phyloP scores from a whole-genome alignment of 1,140 invertebrate species.

The Elymnias hypermnestra region DNA sequence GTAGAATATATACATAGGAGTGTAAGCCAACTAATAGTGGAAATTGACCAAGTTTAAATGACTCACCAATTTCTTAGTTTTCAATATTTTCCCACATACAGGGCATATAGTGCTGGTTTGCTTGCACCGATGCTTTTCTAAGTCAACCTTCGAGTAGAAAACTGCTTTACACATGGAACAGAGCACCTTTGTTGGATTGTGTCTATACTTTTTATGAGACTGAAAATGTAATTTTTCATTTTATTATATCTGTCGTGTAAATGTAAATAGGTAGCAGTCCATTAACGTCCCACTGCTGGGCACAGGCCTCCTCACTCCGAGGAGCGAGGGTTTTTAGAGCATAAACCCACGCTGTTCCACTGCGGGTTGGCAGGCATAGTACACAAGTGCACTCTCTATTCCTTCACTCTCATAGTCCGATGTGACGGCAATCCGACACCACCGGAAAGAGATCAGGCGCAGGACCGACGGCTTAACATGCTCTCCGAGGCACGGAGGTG shows the following conservation, averaged over 20 bases:
- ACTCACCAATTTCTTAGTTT: constrained; percentile 13
- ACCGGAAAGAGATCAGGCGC: no score
- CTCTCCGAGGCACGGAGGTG: no score
- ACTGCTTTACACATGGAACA: constrained; percentile 32
- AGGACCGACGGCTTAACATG: no score
- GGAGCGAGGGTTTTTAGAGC: no score
- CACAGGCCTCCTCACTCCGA: not conserved
- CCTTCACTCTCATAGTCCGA: no score
- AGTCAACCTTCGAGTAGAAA: constrained; percentile 22
- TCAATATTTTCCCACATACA: constrained; percentile 34
- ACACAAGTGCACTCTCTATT: no score
- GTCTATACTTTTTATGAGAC: constrained; percentile 36
- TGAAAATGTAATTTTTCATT: not conserved
- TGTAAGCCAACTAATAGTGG: no score
- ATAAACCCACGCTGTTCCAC: no score
- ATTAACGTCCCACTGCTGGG: not conserved
- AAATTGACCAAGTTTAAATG: not conserved
- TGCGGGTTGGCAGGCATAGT: no score
- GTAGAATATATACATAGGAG: not conserved
- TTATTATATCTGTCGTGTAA: no score
- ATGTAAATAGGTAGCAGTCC: no score
- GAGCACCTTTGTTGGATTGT: constrained; percentile 29
- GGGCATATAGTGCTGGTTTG: constrained; percentile 30
- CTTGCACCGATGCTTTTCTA: constrained; percentile 33
- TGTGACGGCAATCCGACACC: no score